Evolutionary conservation across 2,888 invertebrate genomes (phyloP).

Genomic region (Ryuthela nishihirai): DNA sequence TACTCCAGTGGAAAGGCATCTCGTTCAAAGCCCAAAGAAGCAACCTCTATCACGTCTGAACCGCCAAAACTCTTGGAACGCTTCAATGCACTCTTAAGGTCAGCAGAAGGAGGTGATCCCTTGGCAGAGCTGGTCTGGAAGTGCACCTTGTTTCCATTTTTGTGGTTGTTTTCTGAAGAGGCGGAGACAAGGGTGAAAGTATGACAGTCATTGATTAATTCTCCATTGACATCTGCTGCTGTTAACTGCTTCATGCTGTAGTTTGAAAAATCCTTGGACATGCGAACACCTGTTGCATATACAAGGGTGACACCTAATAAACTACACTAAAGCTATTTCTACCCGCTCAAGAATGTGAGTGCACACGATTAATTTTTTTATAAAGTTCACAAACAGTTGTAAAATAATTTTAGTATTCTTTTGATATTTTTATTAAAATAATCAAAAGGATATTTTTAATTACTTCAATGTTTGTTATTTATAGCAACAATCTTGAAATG

Average conservation of each 20-base stretch:
- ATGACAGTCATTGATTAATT: neutral
- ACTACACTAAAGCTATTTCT: too few relatives aligned
- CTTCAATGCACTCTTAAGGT: slow-evolving; percentile 39
- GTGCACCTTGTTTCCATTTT: slow-evolving; percentile 30
- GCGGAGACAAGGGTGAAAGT: neutral
- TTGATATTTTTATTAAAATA: too few relatives aligned
- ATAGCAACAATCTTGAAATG: too few relatives aligned
- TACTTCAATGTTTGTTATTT: too few relatives aligned
- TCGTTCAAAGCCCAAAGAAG: slow-evolving; percentile 29
- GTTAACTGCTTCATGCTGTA: neutral
- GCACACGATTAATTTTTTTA: too few relatives aligned
- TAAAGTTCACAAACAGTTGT: too few relatives aligned
- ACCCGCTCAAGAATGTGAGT: too few relatives aligned
- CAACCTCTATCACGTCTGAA: slow-evolving; percentile 12
- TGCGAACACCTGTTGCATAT: neutral
- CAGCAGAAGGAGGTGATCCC: neutral
- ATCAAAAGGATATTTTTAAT: too few relatives aligned
- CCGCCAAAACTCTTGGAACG: slow-evolving; percentile 43
- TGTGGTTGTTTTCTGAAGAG: slow-evolving; percentile 19
- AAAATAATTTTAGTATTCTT: too few relatives aligned
- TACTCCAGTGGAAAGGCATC: slow-evolving; percentile 32
- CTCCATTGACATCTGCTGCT: neutral
- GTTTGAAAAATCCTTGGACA: neutral
- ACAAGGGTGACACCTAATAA: too few relatives aligned
- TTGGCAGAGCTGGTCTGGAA: slow-evolving; percentile 14